These are phyloP conservation scores for Radopholus similis DNA, from an alignment of 1,140 invertebrate genomes.

Conservation along the genomic window DNA sequence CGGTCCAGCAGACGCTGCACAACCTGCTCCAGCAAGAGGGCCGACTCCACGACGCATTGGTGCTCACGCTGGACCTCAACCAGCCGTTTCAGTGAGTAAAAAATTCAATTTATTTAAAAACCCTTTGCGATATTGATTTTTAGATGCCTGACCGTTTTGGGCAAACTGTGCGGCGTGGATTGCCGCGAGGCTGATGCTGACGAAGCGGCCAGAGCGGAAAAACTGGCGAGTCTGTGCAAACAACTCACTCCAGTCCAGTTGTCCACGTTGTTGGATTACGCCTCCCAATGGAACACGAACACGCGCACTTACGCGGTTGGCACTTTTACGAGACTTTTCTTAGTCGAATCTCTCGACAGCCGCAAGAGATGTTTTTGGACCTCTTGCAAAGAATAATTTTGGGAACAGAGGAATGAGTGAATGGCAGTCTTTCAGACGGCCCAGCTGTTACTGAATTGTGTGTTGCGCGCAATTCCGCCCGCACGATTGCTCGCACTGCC, in stretches of 20 bases:
- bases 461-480: constrained; percentile 38
- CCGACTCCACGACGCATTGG: constrained; percentile 47
- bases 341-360: not conserved
- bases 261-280: constrained; percentile 44
- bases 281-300: constrained; percentile 58
- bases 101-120: not conserved
- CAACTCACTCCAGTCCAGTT: constrained; percentile 38
- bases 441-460: constrained; percentile 42
- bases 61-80: constrained; percentile 44
- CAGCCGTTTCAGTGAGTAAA: constrained; percentile 49
- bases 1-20: constrained; percentile 45
- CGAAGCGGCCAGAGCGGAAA: constrained; percentile 2
- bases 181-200: constrained; percentile 13
- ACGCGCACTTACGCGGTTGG: constrained; percentile 38
- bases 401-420: not conserved
- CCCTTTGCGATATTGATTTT: not conserved
- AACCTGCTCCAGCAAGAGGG: constrained; percentile 53
- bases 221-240: constrained; percentile 17
- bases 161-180: constrained; percentile 22
- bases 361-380: not conserved
- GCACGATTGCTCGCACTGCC: constrained; percentile 45
- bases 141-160: constrained; percentile 41
- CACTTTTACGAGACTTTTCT: not conserved
- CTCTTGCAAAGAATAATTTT: constrained; percentile 2
- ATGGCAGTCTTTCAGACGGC: constrained; percentile 41